Percentiles rank a stretch among this genome's conserved stretches.
These are phyloP conservation scores for Solenodon paradoxus DNA, from an alignment of 2,113 vertebrate species.

Conservation along the genomic window DNA sequence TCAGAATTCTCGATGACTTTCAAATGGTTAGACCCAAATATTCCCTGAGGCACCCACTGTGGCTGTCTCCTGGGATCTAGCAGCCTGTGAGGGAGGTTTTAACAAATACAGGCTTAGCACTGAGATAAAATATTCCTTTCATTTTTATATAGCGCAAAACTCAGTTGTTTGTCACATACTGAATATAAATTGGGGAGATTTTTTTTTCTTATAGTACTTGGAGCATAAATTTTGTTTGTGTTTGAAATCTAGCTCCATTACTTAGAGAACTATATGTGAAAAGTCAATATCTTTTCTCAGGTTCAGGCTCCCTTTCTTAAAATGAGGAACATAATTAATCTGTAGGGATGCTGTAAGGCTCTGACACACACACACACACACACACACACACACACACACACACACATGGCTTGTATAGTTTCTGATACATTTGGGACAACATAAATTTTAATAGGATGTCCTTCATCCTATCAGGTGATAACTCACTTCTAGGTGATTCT, in stretches of 20 bases:
- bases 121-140: neutral
- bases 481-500: no score
- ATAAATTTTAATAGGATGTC: neutral
- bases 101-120: neutral
- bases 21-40: neutral
- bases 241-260: neutral
- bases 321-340: neutral
- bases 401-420: neutral
- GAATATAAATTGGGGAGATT: neutral
- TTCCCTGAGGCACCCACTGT: neutral
- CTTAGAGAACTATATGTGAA: neutral
- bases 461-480: no score
- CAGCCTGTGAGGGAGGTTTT: neutral
- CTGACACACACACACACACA: neutral
- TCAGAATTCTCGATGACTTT: neutral
- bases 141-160: neutral
- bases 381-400: neutral
- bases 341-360: neutral
- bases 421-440: neutral
- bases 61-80: neutral
- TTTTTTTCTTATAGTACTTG: neutral
- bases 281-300: neutral
- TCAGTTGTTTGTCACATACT: neutral
- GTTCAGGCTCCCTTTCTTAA: neutral
- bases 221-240: neutral